Percentiles rank a stretch among this genome's conserved stretches.
Evolutionary conservation across 2,888 invertebrate genomes (phyloP).

Genomic region (Patella depressa): DNA sequence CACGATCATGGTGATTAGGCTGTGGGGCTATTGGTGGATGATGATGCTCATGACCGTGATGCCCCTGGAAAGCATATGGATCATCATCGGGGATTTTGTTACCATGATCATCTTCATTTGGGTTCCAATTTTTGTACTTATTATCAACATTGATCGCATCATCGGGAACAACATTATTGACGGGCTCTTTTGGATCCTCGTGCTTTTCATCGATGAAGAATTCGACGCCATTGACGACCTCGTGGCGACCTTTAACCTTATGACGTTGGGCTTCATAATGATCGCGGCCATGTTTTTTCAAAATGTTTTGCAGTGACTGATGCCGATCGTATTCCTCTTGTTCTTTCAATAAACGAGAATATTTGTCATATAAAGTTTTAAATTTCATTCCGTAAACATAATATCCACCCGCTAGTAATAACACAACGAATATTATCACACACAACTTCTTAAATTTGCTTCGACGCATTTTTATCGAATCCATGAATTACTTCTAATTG

Average conservation of each 20-base stretch:
- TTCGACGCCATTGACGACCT: not conserved
- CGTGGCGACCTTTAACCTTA: not conserved
- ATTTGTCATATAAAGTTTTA: not conserved
- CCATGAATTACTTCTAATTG: not conserved
- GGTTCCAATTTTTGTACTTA: not conserved
- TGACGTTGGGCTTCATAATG: not conserved
- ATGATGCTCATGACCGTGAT: not conserved
- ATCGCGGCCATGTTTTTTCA: not conserved
- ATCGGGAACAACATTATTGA: not conserved
- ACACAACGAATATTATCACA: not conserved
- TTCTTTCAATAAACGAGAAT: not conserved
- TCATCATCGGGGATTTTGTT: not conserved
- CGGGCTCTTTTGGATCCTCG: not conserved
- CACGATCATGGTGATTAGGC: too few species aligned
- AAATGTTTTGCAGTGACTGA: not conserved
- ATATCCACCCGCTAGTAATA: not conserved
- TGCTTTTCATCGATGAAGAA: not conserved
- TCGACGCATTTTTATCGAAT: not conserved
- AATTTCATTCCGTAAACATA: not conserved
- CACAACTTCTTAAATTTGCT: not conserved
- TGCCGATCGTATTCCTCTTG: not conserved
- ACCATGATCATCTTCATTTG: not conserved
- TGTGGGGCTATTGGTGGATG: too few species aligned
- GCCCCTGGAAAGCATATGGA: not conserved
- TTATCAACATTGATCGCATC: not conserved